These are phyloP conservation scores for Lasiurus cinereus DNA, from an alignment of 2,113 vertebrate species.

Conservation along the genomic window DNA sequence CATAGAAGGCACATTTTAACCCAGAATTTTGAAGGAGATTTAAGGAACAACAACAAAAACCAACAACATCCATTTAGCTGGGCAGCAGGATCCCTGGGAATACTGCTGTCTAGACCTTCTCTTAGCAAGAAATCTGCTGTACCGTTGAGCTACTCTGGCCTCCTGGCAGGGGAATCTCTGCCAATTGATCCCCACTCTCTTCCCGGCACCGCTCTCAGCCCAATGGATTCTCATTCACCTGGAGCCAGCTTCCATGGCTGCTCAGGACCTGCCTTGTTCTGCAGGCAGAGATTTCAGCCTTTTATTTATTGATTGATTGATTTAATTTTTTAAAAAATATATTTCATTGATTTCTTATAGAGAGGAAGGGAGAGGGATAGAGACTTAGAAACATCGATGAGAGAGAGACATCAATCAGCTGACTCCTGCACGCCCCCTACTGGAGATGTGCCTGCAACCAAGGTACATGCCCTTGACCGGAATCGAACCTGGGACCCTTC, in stretches of 20 bases:
- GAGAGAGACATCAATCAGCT: too few species aligned
- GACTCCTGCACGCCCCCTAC: too few species aligned
- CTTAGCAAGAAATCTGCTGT: background rate
- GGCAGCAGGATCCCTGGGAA: background rate
- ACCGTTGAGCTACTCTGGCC: background rate
- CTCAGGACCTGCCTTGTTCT: background rate
- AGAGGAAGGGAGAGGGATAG: too few species aligned
- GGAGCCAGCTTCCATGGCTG: background rate
- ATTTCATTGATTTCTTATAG: too few species aligned
- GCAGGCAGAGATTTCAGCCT: background rate
- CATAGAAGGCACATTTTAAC: background rate
- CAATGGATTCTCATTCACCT: background rate
- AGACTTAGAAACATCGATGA: too few species aligned
- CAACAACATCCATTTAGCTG: background rate
- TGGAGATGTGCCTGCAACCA: too few species aligned
- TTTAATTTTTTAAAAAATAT: too few species aligned
- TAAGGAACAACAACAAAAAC: background rate
- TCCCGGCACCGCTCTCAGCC: background rate
- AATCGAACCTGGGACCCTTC: too few species aligned
- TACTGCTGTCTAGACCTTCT: background rate
- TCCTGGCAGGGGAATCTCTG: background rate
- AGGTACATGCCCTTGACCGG: too few species aligned
- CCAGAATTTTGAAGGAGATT: constrained; percentile 30
- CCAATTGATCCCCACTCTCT: too few species aligned
- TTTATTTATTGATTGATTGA: too few species aligned